Evolutionary conservation across 2,888 invertebrate genomes (phyloP).

Genomic region (Willowsia nigromaculata): DNA sequence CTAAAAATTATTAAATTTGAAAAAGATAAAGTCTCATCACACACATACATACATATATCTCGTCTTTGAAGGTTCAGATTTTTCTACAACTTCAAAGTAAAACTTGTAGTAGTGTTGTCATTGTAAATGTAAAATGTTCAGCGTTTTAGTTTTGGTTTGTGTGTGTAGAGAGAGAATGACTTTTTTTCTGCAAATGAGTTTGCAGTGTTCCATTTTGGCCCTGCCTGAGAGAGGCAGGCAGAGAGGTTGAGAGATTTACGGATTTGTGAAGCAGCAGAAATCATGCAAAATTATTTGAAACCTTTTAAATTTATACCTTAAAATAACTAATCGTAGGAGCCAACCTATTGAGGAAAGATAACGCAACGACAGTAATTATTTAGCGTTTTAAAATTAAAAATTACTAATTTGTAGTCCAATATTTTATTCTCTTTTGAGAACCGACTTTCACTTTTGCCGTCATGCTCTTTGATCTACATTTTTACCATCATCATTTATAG

Average conservation of each 20-base stretch:
- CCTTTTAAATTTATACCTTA: too few species aligned
- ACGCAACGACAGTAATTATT: too few species aligned
- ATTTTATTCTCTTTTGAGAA: constrained; percentile 31
- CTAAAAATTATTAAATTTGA: constrained; percentile 74
- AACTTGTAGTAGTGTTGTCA: background rate
- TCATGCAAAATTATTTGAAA: too few species aligned
- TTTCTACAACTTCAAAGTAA: constrained; percentile 54
- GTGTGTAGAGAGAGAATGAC: background rate
- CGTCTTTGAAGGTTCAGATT: constrained; percentile 72
- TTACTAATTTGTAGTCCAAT: too few species aligned
- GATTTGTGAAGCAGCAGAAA: too few species aligned
- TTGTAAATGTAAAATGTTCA: background rate
- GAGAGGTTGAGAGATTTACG: too few species aligned
- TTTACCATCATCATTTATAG: constrained; percentile 10
- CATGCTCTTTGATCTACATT: constrained; percentile 74
- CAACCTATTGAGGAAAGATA: too few species aligned
- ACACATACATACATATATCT: too few species aligned
- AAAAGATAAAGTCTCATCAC: constrained; percentile 64
- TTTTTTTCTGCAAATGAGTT: background rate
- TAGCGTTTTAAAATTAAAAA: too few species aligned
- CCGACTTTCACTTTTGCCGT: constrained; percentile 66
- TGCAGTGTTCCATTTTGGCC: too few species aligned
- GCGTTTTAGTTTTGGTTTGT: background rate
- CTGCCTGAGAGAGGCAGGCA: too few species aligned
- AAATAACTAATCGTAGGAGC: too few species aligned